Percentiles rank a stretch among this genome's conserved stretches.
Conservation (phyloP, 1,140 invertebrate genomes). For the Lordiphosa collinella region DNA sequence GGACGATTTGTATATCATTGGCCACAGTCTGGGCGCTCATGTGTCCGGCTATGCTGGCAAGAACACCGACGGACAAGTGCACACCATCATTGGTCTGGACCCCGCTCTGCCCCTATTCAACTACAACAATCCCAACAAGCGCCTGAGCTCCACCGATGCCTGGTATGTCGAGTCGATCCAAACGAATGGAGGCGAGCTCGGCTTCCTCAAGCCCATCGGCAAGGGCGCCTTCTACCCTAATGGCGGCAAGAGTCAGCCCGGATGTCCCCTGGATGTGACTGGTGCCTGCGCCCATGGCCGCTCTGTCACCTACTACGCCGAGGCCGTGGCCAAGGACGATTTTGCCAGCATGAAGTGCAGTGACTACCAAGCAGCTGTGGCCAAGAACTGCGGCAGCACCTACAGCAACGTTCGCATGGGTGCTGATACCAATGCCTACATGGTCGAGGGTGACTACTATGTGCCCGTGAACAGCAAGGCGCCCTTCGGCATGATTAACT, state of each 20-base stretch:
- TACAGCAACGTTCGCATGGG: constrained; percentile 75
- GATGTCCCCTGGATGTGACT: constrained; percentile 79
- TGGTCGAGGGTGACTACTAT: constrained; percentile 68
- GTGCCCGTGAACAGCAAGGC: constrained; percentile 60
- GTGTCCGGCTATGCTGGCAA: constrained; percentile 81
- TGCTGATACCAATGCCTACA: constrained; percentile 70
- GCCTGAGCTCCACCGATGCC: constrained; percentile 79
- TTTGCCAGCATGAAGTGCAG: constrained; percentile 56
- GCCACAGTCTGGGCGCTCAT: constrained; percentile 80
- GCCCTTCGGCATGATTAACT: constrained; percentile 74
- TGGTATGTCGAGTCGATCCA: constrained; percentile 80
- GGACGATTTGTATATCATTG: constrained; percentile 68
- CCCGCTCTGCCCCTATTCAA: constrained; percentile 79
- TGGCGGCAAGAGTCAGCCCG: constrained; percentile 81
- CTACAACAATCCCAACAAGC: constrained; percentile 48
- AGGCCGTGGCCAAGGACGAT: constrained; percentile 71
- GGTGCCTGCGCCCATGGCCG: constrained; percentile 80
- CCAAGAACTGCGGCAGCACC: constrained; percentile 45
- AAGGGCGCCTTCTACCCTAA: constrained; percentile 81
- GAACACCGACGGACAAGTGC: constrained; percentile 57
- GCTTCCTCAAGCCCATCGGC: constrained; percentile 80
- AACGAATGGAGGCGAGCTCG: constrained; percentile 81
- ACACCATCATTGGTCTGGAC: constrained; percentile 79
- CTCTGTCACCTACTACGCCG: constrained; percentile 82
- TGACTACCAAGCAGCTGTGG: constrained; percentile 42